Percentiles rank a stretch among this genome's conserved stretches.
These are phyloP conservation scores for Colletes latitarsis DNA, from an alignment of 1,140 invertebrate genomes.

Conservation along the genomic window DNA sequence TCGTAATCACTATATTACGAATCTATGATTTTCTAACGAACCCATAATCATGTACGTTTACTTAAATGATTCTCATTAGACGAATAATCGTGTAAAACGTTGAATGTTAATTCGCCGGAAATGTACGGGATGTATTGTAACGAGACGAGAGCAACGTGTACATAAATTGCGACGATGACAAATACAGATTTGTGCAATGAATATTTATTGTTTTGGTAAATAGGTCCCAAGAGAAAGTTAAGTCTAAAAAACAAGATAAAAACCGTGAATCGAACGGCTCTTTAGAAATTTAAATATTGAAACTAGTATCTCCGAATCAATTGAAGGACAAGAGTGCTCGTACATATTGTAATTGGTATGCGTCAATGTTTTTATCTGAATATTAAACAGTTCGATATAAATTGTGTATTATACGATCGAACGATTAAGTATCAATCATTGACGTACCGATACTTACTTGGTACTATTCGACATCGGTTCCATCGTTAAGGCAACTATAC, in stretches of 20 bases:
- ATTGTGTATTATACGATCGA: no score
- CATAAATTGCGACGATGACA: slow-evolving; percentile 39
- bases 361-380: no score
- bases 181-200: slow-evolving; percentile 15
- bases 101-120: slow-evolving; percentile 12
- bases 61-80: background rate
- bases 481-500: no score
- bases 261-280: background rate
- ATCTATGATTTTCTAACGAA: background rate
- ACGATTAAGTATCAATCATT: no score
- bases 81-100: background rate
- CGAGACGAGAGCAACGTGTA: slow-evolving; percentile 31
- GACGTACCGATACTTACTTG: no score
- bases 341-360: no score
- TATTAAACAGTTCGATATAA: no score
- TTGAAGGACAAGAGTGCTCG: no score
- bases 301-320: no score
- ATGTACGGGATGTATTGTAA: background rate
- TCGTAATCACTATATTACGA: background rate
- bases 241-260: no score
- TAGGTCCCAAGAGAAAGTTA: background rate
- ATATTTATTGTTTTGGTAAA: no score
- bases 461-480: no score
- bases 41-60: background rate
- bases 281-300: background rate